A percentile compares a stretch with the other conserved stretches of the same genome.
phyloP scores from a whole-genome alignment of 2,888 invertebrate genomes.

The Scaptomyza flava region DNA sequence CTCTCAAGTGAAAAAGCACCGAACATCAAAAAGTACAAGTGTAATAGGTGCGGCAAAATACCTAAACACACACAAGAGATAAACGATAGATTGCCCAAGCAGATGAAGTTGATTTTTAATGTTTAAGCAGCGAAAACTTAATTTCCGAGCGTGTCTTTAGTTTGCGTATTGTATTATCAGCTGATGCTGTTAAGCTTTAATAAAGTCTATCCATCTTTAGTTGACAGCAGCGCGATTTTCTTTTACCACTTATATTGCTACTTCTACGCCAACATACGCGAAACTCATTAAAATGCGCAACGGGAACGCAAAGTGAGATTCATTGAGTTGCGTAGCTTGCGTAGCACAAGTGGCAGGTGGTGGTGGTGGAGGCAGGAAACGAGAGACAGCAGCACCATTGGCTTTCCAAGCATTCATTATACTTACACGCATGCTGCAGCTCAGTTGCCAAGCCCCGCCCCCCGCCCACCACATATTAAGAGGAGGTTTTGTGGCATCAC shows the following conservation, averaged over 20 bases:
- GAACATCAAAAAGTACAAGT: not conserved
- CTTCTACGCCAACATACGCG: constrained; percentile 1
- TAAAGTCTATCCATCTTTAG: not conserved
- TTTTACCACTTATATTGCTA: not conserved
- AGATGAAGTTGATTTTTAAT: not conserved
- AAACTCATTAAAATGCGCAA: constrained; percentile 57
- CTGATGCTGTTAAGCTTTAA: no score
- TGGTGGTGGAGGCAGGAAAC: constrained; percentile 5
- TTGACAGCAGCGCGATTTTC: not conserved
- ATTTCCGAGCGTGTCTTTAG: no score
- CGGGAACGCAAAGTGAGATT: constrained; percentile 39
- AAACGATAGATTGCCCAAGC: not conserved
- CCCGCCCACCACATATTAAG: not conserved
- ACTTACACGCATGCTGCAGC: constrained; percentile 31
- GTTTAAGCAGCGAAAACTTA: not conserved
- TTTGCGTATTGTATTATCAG: no score
- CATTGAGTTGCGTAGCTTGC: constrained; percentile 10
- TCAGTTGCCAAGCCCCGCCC: not conserved
- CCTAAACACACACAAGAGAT: not conserved
- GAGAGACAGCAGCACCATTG: constrained; percentile 17
- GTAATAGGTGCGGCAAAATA: not conserved
- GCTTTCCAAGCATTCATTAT: constrained; percentile 20
- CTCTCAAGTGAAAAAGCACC: not conserved
- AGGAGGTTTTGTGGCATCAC: constrained; percentile 2
- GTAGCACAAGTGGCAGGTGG: constrained; percentile 10